Evolutionary conservation across 2,888 invertebrate genomes (phyloP), one percentile per base, ranked within the genome.

Genomic region (Agrilus cyanescens): DNA sequence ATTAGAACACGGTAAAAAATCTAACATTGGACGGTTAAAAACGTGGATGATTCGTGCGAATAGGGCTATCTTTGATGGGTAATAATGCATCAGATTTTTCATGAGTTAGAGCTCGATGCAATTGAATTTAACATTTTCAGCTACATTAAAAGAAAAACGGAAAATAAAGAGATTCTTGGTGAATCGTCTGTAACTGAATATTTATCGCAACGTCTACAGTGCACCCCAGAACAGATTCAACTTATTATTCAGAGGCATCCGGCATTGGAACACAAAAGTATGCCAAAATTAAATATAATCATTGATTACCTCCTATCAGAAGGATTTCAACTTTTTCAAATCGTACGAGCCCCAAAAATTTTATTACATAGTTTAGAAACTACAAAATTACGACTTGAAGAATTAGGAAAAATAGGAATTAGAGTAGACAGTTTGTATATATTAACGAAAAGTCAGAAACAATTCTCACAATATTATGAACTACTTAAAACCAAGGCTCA

Each of bases 1-100:
- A 47, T 53, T 71, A 30, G 38, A 59, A 16, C 49, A 53, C 32
- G 61, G 62, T 13, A 58, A 59, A 48, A 45, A 58, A 30, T 52
- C 61, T 40, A 61, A 68, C 37, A 49, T 67, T 18, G 55, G 55
- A 7, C 55, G 49, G 13, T 48, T 68, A 7, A 71, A 69, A 53
- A 66, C 70, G 3, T 72, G 72, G 72, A 69, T 71, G 68, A 58
- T 71, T 20, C 56, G 70, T 33, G 63, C 65, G 31, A 53, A 59
- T 36, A 46, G 51, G 16, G 51, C 57, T 41, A 56, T 60, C 38
- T 61, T 69, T 45, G 50, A 62, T 46, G 66, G 53, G 70, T 70
- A 60, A 49, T 25, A 25, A 10, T 25, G n/a, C n/a, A n/a, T n/a
- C n/a, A n/a, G n/a, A n/a, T n/a, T 20, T 20, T 20, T 20, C 20